Base-by-base conservation (phyloP, 2,888 invertebrate genomes). In the Tenthredo scrophulariae region DNA sequence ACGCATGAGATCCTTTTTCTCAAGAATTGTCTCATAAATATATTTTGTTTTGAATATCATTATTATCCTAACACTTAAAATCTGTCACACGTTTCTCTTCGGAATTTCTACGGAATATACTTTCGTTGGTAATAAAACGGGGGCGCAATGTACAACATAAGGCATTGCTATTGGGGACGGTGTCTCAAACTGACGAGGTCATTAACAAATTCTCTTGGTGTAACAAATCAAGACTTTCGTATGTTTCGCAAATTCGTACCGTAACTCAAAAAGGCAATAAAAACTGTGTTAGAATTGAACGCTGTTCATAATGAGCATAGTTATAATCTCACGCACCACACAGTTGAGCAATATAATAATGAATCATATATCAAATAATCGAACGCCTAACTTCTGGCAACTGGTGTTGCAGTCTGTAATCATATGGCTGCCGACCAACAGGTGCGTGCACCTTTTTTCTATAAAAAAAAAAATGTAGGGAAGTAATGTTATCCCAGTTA, bases 151-250 rank as follows among this genome's bases (percentile, higher is more conserved):
- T 22, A 40, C 5, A 33, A 26, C 18, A 50, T 26, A 77, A 77
- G n/a, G 62, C 26, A 37, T 80, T 80, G 58, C 80, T 65, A 58
- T 80, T 80, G 15, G 5, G 26, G 26, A 40, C 62, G 62, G 62
- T 40, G 40, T 43, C 62, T 65, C 26, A 22, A 22, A 18, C 40
- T 62, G 40, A 80, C 62, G 80, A 58, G 62, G 43, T 62, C 80
- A 80, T 80, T 43, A 62, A 58, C 65, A 22, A n/a, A 40, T 80
- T 80, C 40, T 37, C 22, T 26, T 62, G 43, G 62, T 40, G 26
- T 58, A 80, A 22, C 80, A 62, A 62, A 80, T 65, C 62, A 40
- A n/a, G 33, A 80, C 80, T 80, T 40, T 80, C 80, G 62, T 80
- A 37, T 62, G 37, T 80, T 80, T 62, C 80, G 80, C 58, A 58